Evolutionary conservation across 2,113 vertebrate genomes (phyloP).

Genomic region (Leucopternis melanops): DNA sequence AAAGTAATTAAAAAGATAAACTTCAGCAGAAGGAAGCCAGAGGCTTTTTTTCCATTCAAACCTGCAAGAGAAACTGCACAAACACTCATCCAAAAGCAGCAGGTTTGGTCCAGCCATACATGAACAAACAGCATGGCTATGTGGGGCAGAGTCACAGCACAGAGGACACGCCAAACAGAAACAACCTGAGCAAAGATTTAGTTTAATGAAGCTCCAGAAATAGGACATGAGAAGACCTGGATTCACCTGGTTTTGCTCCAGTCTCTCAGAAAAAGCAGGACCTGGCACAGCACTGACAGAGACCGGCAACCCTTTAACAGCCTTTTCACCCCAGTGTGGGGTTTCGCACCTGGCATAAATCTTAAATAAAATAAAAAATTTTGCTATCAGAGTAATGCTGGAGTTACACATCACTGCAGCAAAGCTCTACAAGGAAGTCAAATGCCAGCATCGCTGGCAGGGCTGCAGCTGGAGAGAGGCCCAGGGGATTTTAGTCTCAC

Average conservation of each 20-base stretch:
- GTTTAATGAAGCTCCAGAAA: not conserved
- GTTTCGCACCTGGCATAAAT: fast-evolving
- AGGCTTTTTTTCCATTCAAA: not conserved
- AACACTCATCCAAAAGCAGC: not conserved
- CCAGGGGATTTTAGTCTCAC: not conserved
- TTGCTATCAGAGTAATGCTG: fast-evolving
- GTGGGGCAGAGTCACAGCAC: not conserved
- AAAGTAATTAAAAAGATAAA: not conserved
- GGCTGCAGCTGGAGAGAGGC: not conserved
- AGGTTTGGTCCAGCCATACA: not conserved
- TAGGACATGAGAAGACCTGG: fast-evolving
- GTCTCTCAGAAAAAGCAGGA: not conserved
- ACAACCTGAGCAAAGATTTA: fast-evolving
- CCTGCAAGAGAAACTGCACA: not conserved
- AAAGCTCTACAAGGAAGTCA: not conserved
- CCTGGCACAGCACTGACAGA: fast-evolving
- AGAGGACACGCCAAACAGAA: not conserved
- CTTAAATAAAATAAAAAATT: not conserved
- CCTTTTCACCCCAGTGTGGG: not conserved
- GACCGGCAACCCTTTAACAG: fast-evolving
- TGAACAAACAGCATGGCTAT: not conserved
- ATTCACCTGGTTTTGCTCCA: not conserved
- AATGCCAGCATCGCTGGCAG: fast-evolving
- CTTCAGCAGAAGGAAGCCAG: not conserved
- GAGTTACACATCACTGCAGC: not conserved